A percentile compares a stretch with the other conserved stretches of the same genome.
phyloP scores from a whole-genome alignment of 1,140 invertebrate genomes.

The Brachionus manjavacas region DNA sequence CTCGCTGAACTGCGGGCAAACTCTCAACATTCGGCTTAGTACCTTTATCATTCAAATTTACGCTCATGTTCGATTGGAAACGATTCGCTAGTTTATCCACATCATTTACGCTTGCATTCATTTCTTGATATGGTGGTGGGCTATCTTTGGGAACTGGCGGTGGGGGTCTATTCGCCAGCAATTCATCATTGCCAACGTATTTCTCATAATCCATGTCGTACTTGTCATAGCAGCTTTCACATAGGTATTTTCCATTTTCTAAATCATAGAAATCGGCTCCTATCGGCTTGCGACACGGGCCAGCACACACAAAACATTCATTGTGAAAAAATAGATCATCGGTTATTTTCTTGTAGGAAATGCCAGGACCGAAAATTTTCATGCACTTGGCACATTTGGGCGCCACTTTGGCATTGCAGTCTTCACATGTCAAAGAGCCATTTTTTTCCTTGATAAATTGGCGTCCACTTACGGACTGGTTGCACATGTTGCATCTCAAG shows the following conservation, averaged over 20 bases:
- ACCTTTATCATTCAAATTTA: background rate
- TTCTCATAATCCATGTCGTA: slow-evolving; percentile 35
- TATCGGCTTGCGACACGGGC: slow-evolving; percentile 28
- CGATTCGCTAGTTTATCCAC: background rate
- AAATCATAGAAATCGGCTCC: slow-evolving; percentile 38
- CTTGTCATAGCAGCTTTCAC: slow-evolving; percentile 27
- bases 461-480: background rate
- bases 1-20: slow-evolving; percentile 15
- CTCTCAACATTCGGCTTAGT: slow-evolving; percentile 5
- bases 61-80: background rate
- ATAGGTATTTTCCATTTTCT: slow-evolving; percentile 14
- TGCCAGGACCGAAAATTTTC: background rate
- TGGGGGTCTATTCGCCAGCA: background rate
- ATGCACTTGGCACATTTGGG: slow-evolving; percentile 4
- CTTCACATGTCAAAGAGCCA: slow-evolving; percentile 36
- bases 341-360: slow-evolving; percentile 3
- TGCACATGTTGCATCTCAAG: slow-evolving; percentile 5
- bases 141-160: background rate
- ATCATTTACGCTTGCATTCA: background rate
- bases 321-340: slow-evolving; percentile 26
- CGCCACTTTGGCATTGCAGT: slow-evolving; percentile 14
- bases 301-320: slow-evolving; percentile 27
- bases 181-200: background rate
- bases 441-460: slow-evolving; percentile 42
- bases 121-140: background rate